These are phyloP conservation scores for Misgurnus mizolepis DNA, from an alignment of 2,113 vertebrate genomes.

Conservation along the genomic window DNA sequence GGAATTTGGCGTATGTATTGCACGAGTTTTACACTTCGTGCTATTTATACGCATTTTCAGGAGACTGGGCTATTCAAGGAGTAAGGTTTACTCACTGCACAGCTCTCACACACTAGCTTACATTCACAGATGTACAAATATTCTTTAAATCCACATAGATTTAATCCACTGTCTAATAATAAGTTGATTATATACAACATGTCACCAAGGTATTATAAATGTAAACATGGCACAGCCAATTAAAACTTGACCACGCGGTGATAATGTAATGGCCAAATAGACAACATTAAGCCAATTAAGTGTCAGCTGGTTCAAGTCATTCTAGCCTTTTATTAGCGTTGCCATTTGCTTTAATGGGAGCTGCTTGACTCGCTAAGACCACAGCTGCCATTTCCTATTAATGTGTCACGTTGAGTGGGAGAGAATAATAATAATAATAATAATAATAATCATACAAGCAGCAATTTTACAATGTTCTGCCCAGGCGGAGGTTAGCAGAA, in stretches of 20 bases:
- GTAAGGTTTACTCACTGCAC: too few species aligned
- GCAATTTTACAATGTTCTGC: slow-evolving; percentile 4
- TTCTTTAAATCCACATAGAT: not conserved
- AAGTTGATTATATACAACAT: not conserved
- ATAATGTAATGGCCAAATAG: slow-evolving; percentile 16
- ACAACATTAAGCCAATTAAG: slow-evolving; percentile 23
- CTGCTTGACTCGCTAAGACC: slow-evolving; percentile 11
- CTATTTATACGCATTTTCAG: too few species aligned
- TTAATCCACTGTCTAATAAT: not conserved
- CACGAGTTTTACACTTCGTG: too few species aligned
- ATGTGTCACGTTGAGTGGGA: slow-evolving; percentile 17
- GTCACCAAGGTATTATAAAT: not conserved
- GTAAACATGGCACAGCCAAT: not conserved
- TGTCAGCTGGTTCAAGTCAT: not conserved
- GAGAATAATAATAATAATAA: not conserved
- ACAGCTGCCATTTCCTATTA: slow-evolving; percentile 35
- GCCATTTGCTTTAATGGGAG: slow-evolving; percentile 18
- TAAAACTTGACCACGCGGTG: not conserved
- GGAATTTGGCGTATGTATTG: too few species aligned
- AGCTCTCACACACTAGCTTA: too few species aligned
- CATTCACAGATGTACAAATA: not conserved
- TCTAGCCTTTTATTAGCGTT: slow-evolving; percentile 5
- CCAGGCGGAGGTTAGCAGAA: slow-evolving; percentile 15
- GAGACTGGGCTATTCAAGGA: too few species aligned
- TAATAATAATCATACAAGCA: too few species aligned